phyloP scores from a whole-genome alignment of 1,140 invertebrate genomes.

The Kradibia gibbosae region DNA sequence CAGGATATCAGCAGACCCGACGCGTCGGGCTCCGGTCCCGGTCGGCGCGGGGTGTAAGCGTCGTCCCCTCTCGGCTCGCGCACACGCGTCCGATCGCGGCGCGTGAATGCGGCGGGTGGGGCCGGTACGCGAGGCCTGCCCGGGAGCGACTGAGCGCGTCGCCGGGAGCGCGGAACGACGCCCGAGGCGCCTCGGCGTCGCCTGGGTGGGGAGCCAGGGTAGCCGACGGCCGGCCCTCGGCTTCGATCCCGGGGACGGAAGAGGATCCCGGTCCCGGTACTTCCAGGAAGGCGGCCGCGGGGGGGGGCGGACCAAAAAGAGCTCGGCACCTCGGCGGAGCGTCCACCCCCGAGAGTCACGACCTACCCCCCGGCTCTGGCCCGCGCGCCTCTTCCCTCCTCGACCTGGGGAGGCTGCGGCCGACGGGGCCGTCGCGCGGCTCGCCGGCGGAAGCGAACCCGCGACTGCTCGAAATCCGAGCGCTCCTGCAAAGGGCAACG shows the following conservation, averaged over 20 bases:
- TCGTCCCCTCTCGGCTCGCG: not conserved
- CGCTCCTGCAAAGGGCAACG: not conserved
- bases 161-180: not conserved
- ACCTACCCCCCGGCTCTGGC: no score
- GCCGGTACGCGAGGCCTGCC: not conserved
- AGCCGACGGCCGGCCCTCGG: not conserved
- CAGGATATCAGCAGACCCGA: no score
- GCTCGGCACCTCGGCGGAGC: no score
- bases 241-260: not conserved
- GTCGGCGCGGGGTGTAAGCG: no score
- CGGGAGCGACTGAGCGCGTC: conserved; percentile 7
- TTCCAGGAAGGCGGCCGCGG: no score
- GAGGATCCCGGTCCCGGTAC: no score
- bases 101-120: not conserved
- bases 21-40: no score
- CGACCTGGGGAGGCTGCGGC: not conserved
- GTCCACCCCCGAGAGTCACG: no score
- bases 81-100: not conserved
- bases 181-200: not conserved
- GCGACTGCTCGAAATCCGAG: conserved; percentile 1
- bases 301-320: no score
- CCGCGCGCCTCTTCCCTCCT: not conserved
- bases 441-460: not conserved
- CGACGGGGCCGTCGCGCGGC: not conserved
- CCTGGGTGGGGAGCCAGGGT: not conserved